phyloP scores from a whole-genome alignment of 2,113 vertebrate species.

The Bettongia penicillata region DNA sequence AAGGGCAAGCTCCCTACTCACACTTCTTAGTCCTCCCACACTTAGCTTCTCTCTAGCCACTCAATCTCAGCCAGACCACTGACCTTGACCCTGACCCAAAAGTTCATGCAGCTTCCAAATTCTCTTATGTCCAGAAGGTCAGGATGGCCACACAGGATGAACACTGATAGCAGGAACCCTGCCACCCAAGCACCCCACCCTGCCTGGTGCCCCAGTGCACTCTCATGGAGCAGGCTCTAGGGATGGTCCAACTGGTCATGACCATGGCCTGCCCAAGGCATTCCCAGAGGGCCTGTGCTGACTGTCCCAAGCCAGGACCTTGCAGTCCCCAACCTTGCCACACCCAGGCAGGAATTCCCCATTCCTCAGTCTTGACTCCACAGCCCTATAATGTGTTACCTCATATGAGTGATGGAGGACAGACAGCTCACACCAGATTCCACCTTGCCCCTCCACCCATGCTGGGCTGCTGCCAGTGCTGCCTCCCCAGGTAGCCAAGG shows the following conservation, averaged over 20 bases:
- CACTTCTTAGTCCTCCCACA: too few species aligned
- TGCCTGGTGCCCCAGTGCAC: too few species aligned
- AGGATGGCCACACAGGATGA: not conserved
- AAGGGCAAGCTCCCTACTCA: not conserved
- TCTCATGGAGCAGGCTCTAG: too few species aligned
- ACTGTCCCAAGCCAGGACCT: too few species aligned
- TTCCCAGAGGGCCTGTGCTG: too few species aligned
- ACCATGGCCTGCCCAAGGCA: too few species aligned
- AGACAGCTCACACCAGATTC: not conserved
- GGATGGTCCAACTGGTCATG: too few species aligned
- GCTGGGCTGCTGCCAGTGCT: not conserved
- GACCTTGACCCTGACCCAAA: not conserved
- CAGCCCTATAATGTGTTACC: not conserved
- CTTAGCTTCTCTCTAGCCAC: too few species aligned
- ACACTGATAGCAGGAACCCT: not conserved
- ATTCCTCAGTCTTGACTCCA: not conserved
- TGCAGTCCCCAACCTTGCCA: not conserved
- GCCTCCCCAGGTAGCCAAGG: not conserved
- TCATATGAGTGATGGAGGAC: not conserved
- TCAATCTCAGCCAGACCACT: too few species aligned
- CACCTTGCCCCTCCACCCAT: not conserved
- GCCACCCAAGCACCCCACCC: too few species aligned
- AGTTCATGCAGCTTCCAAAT: not conserved
- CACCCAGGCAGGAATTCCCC: not conserved
- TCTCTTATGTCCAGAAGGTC: too few species aligned